These are phyloP conservation scores for Manis pentadactyla DNA, from an alignment of 2,797 vertebrate genomes.

Conservation along the genomic window DNA sequence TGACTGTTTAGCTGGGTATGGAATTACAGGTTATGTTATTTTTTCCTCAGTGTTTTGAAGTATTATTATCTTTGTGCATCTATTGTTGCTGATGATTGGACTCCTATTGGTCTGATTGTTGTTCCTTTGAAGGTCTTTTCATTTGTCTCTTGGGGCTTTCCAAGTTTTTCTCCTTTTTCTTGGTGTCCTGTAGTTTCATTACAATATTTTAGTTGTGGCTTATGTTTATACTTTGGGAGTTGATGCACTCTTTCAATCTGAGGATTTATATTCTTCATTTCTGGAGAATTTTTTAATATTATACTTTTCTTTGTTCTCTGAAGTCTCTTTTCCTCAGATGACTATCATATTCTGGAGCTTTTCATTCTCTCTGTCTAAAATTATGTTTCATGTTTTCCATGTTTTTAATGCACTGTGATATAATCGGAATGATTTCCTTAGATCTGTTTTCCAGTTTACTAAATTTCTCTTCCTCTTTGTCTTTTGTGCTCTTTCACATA, in stretches of 20 bases:
- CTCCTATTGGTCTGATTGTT: not conserved
- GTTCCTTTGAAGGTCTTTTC: not conserved
- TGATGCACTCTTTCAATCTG: not conserved
- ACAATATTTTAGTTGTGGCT: not conserved
- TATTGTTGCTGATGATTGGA: not conserved
- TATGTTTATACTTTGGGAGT: not conserved
- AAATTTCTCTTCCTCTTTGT: not conserved
- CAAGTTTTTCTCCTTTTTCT: not conserved
- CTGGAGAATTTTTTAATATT: not conserved
- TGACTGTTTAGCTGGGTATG: constrained; percentile 2
- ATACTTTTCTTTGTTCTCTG: not conserved
- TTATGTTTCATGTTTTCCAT: not conserved
- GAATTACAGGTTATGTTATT: not conserved
- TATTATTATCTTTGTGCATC: not conserved
- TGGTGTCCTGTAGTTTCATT: not conserved
- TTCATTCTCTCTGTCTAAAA: not conserved
- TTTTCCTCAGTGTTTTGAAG: not conserved
- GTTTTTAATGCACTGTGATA: not conserved
- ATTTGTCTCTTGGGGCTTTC: no score
- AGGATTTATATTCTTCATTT: constrained; percentile 6
- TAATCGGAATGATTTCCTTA: not conserved
- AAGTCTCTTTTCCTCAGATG: not conserved
- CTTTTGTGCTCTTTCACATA: not conserved
- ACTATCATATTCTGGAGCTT: not conserved
- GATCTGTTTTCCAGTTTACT: not conserved